These are phyloP conservation scores for Colletes latitarsis DNA, from an alignment of 1,140 invertebrate genomes.

Conservation along the genomic window DNA sequence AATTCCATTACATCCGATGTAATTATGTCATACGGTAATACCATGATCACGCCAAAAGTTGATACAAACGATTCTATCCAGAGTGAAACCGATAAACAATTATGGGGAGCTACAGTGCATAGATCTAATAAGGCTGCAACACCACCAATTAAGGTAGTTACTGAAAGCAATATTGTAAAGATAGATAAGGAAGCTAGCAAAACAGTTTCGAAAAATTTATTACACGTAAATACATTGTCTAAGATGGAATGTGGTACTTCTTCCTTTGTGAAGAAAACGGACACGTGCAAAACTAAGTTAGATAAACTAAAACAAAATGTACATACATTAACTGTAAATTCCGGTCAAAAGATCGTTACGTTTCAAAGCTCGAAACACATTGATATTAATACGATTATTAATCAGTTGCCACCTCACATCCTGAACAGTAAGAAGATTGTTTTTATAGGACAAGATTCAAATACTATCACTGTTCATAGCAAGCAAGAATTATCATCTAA, in stretches of 20 bases:
- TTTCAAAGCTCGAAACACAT: constrained; percentile 65
- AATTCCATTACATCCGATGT: constrained; percentile 6
- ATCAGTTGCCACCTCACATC: constrained; percentile 64
- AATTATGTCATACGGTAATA: constrained; percentile 6
- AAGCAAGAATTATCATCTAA: constrained; percentile 12
- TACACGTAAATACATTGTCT: not conserved
- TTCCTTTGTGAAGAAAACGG: not conserved
- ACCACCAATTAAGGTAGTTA: constrained; percentile 9
- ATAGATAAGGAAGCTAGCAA: not conserved
- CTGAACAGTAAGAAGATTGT: constrained; percentile 68
- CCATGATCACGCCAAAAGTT: constrained; percentile 7
- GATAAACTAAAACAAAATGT: constrained; percentile 41
- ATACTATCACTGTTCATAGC: constrained; percentile 11
- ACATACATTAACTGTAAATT: constrained; percentile 49
- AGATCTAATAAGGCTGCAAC: not conserved
- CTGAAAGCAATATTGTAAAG: constrained; percentile 1
- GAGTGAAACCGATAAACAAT: not conserved
- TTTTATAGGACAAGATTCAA: constrained; percentile 62
- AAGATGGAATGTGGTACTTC: not conserved
- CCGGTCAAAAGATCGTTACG: constrained; percentile 62
- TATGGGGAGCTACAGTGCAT: not conserved
- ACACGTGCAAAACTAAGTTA: constrained; percentile 19
- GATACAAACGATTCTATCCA: constrained; percentile 8
- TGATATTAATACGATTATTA: constrained; percentile 65
- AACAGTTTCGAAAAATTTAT: not conserved